phyloP scores from a whole-genome alignment of 2,797 vertebrate genomes.

The Pipistrellus nathusii region DNA sequence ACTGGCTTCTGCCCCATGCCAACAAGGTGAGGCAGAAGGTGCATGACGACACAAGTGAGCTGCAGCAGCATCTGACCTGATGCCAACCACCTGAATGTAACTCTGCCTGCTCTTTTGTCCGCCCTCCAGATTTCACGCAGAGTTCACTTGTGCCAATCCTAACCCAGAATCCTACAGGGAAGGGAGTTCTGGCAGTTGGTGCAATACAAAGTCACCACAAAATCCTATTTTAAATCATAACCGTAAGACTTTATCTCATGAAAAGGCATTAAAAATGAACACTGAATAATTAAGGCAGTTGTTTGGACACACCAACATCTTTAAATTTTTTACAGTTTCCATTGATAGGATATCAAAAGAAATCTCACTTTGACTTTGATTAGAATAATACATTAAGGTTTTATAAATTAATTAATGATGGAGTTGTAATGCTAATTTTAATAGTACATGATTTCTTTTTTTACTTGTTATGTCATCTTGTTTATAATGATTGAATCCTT shows the following conservation, averaged over 20 bases:
- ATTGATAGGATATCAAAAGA: not conserved
- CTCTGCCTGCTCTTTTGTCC: not conserved
- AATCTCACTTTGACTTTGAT: not conserved
- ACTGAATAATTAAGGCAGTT: not conserved
- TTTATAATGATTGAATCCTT: not conserved
- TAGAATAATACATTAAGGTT: not conserved
- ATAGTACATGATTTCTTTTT: not conserved
- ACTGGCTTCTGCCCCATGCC: not conserved
- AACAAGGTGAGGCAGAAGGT: not conserved
- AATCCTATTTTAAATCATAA: not conserved
- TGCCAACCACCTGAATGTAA: not conserved
- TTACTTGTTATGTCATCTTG: too few species aligned
- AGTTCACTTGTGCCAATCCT: not conserved
- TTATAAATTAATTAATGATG: not conserved
- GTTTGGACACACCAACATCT: constrained; percentile 4
- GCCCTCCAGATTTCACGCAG: not conserved
- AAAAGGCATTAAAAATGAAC: not conserved
- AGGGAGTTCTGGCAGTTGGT: not conserved
- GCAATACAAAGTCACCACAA: not conserved
- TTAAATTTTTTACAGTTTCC: not conserved
- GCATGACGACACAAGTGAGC: too few species aligned
- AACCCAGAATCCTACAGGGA: not conserved
- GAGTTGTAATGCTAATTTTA: not conserved
- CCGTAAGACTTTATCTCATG: not conserved
- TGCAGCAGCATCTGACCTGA: not conserved